These are phyloP conservation scores for Meiosimyza platycephala DNA, from an alignment of 2,888 invertebrate species.

Conservation along the genomic window DNA sequence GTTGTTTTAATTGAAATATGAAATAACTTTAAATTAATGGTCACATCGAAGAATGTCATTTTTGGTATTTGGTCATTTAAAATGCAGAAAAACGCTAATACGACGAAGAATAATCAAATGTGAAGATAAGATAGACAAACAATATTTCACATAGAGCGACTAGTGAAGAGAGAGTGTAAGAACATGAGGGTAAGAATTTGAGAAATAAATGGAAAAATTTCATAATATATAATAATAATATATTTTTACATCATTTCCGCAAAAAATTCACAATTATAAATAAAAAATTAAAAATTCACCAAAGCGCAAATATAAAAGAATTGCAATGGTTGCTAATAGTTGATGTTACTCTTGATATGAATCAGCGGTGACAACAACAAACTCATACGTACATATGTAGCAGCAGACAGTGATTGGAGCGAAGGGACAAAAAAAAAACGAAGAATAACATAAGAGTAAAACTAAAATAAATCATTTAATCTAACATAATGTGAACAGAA, in stretches of 20 bases:
- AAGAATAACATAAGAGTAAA: too few relatives aligned
- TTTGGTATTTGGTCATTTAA: constrained; percentile 10
- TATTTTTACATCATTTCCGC: constrained; percentile 18
- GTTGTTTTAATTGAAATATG: too few relatives aligned
- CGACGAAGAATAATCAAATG: background rate
- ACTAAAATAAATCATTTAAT: background rate
- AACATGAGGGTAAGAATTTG: background rate
- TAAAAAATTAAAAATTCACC: background rate
- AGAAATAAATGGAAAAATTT: constrained; percentile 1
- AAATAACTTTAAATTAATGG: background rate
- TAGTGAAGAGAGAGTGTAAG: background rate
- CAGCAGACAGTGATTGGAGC: too few relatives aligned
- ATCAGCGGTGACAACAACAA: background rate
- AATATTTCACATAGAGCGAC: background rate
- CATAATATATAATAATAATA: constrained; percentile 9
- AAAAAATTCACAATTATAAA: background rate
- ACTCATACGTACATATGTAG: too few relatives aligned
- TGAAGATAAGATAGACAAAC: background rate
- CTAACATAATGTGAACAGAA: background rate
- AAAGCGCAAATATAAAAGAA: constrained; percentile 14
- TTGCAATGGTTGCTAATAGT: background rate
- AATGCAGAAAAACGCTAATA: background rate
- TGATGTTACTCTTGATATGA: background rate
- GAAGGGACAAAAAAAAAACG: background rate
- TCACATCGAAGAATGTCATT: constrained; percentile 23